Percentiles rank a stretch among this genome's conserved stretches.
phyloP scores from a whole-genome alignment of 2,888 invertebrate genomes.

The Encarsia formosa region DNA sequence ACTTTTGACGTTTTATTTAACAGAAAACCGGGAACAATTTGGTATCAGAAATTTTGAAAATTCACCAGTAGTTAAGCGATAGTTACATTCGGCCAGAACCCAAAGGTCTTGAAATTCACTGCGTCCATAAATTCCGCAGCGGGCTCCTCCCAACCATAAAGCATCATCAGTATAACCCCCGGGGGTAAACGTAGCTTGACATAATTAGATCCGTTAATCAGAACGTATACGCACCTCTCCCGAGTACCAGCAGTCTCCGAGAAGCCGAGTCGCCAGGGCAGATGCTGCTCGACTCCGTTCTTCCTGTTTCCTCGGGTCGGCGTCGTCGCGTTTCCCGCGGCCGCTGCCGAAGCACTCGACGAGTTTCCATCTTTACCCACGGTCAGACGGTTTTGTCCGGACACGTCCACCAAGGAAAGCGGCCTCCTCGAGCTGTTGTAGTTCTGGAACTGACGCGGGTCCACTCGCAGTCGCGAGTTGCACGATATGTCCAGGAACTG shows the following conservation, averaged over 20 bases:
- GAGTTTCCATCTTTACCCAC: not conserved
- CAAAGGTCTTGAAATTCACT: too few relatives aligned
- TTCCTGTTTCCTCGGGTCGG: slow-evolving; percentile 35
- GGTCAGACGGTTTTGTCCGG: slow-evolving; percentile 63
- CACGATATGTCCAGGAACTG: slow-evolving; percentile 83
- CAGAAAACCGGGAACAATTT: too few relatives aligned
- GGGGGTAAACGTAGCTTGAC: too few relatives aligned
- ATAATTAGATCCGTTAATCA: too few relatives aligned
- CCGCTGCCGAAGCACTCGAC: not conserved
- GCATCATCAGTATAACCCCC: too few relatives aligned
- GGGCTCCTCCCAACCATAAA: too few relatives aligned
- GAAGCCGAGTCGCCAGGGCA: slow-evolving; percentile 77
- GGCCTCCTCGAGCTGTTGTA: slow-evolving; percentile 76
- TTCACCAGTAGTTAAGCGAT: too few relatives aligned
- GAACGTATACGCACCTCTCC: slow-evolving; percentile 55
- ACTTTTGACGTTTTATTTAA: too few relatives aligned
- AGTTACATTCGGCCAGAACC: too few relatives aligned
- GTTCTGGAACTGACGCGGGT: slow-evolving; percentile 75
- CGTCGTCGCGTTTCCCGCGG: slow-evolving; percentile 12
- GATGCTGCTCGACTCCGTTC: slow-evolving; percentile 34
- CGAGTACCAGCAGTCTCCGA: slow-evolving; percentile 77
- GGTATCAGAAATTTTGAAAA: too few relatives aligned
- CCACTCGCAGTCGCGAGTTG: slow-evolving; percentile 76
- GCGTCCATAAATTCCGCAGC: too few relatives aligned
- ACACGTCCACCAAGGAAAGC: slow-evolving; percentile 79